Conservation (phyloP, 2,797 vertebrate species). For the Orientallactaga sibirica region DNA sequence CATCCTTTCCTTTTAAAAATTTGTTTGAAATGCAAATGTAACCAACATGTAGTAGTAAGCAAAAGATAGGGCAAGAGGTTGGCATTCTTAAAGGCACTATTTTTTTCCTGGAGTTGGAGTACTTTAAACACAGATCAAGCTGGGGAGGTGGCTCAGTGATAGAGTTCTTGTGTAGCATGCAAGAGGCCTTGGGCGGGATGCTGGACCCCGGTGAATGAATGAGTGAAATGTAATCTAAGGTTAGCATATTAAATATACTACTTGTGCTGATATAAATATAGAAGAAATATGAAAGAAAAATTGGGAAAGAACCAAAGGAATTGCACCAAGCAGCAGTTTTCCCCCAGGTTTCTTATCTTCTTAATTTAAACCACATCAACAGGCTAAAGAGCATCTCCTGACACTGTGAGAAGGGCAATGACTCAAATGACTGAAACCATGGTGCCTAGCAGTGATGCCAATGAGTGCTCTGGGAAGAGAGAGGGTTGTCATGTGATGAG, state of each 20-base stretch:
- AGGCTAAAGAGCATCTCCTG: background rate
- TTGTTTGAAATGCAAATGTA: background rate
- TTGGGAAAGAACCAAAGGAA: background rate
- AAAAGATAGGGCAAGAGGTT: background rate
- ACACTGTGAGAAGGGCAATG: background rate
- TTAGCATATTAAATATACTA: background rate
- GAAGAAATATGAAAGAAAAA: constrained; percentile 29
- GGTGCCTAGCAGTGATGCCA: background rate
- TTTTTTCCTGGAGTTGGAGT: background rate
- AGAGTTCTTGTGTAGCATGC: too few relatives aligned
- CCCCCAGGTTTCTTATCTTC: background rate
- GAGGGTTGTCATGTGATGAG: background rate
- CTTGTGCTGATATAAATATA: background rate
- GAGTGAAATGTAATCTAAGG: background rate
- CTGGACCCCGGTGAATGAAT: too few relatives aligned
- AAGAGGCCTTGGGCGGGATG: background rate
- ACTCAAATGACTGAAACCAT: background rate
- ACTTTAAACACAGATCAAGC: background rate
- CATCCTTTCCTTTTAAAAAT: background rate
- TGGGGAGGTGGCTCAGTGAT: background rate
- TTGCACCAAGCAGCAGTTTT: background rate
- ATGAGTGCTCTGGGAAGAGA: background rate
- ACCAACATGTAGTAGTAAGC: background rate
- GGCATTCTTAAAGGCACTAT: background rate
- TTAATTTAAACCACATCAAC: background rate